Evolutionary conservation across 37 sponge, comb jelly and placozoan species (phyloP).

Genomic region (Beroe ovata): DNA sequence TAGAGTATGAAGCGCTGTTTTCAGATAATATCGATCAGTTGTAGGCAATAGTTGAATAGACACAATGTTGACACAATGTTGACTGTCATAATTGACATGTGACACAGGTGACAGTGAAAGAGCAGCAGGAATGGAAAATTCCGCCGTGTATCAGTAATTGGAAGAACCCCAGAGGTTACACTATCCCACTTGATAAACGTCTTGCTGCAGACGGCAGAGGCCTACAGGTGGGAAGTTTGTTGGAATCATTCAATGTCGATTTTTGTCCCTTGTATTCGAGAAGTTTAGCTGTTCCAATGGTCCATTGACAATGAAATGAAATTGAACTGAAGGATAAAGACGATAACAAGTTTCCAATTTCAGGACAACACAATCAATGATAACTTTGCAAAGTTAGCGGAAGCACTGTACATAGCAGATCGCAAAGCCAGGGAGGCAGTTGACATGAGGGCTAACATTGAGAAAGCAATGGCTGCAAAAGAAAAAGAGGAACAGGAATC

Average conservation of each 20-base stretch:
- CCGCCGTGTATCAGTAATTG: constrained; percentile 98
- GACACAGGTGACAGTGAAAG: constrained; percentile 96
- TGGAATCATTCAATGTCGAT: too few relatives aligned
- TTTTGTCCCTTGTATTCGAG: too few relatives aligned
- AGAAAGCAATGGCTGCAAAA: constrained; percentile 87
- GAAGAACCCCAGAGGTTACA: constrained; percentile 97
- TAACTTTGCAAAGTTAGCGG: constrained; percentile 98
- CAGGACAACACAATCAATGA: constrained; percentile 94
- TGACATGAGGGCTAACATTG: constrained; percentile 78
- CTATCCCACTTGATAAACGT: constrained; percentile 97
- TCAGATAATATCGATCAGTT: too few relatives aligned
- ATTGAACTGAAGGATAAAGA: too few relatives aligned
- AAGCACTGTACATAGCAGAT: constrained; percentile 96
- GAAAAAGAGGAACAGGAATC: constrained; percentile 87
- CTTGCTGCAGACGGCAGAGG: constrained; percentile 97
- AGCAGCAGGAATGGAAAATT: constrained; percentile 99
- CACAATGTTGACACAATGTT: too few relatives aligned
- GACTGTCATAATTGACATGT: too few relatives aligned
- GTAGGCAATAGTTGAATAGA: too few relatives aligned
- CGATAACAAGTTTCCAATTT: too few relatives aligned
- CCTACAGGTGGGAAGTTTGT: constrained; percentile 81
- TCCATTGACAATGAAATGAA: too few relatives aligned
- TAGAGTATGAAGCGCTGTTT: background rate
- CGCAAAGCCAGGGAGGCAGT: constrained; percentile 96
- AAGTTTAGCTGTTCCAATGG: too few relatives aligned